These are phyloP conservation scores for Apostichopus japonicus DNA, from an alignment of 35 echinoderm and acorn worm genomes.

Conservation along the genomic window DNA sequence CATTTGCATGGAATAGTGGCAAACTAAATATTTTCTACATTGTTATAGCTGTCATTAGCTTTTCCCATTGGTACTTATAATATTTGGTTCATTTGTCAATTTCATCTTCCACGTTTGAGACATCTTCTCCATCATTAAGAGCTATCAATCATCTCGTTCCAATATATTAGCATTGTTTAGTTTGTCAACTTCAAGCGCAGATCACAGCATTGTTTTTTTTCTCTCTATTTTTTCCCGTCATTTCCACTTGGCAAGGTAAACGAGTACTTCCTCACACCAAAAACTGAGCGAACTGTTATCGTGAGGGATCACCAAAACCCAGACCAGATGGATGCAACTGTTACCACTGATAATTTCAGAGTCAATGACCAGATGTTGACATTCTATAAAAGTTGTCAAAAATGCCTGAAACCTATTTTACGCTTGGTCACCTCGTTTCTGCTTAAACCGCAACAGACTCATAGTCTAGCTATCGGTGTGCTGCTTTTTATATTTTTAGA, in stretches of 20 bases:
- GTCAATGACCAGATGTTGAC: conserved; percentile 41
- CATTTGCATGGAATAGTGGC: too few relatives aligned
- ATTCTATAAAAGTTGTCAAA: conserved; percentile 42
- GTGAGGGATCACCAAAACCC: neutral
- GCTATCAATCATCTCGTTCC: neutral
- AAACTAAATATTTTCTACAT: too few relatives aligned
- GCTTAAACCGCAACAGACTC: conserved; percentile 5
- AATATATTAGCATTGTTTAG: neutral
- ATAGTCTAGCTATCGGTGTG: neutral
- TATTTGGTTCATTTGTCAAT: neutral
- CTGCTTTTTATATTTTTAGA: neutral
- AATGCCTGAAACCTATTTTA: conserved; percentile 49
- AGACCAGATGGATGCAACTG: neutral
- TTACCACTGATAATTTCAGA: neutral
- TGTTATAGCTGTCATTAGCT: too few relatives aligned
- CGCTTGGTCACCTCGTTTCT: conserved; percentile 38
- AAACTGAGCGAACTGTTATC: too few relatives aligned
- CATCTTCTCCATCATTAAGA: neutral
- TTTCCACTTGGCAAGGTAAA: too few relatives aligned
- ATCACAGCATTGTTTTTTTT: neutral
- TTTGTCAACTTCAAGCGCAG: neutral
- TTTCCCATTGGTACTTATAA: too few relatives aligned
- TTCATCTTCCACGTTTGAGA: neutral
- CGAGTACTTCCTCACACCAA: too few relatives aligned
- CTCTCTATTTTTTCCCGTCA: too few relatives aligned